Conservation (phyloP, 2,888 invertebrate species). For the Capitulum mitella region DNA sequence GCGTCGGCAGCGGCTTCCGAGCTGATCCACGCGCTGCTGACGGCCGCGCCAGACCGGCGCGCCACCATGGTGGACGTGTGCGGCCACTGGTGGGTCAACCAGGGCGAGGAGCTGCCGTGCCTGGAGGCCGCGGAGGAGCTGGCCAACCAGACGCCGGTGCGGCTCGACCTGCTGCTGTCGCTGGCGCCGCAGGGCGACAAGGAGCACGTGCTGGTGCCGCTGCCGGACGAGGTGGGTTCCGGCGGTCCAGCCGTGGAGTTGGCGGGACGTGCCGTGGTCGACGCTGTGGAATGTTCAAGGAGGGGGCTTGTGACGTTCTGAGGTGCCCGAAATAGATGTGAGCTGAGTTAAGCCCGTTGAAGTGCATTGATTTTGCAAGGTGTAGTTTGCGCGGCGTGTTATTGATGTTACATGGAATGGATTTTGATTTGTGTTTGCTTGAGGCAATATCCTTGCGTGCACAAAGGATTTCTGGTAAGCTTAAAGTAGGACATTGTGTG, state of each 20-base stretch:
- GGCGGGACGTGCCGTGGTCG: slow-evolving; percentile 74
- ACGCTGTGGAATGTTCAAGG: too few species aligned
- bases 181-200: slow-evolving; percentile 50
- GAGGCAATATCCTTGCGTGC: too few species aligned
- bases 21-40: slow-evolving; percentile 87
- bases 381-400: too few species aligned
- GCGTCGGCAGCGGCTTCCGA: slow-evolving; percentile 80
- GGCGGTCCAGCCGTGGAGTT: neutral
- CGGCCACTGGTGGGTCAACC: slow-evolving; percentile 95
- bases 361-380: too few species aligned
- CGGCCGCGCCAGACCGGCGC: slow-evolving; percentile 78
- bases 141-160: slow-evolving; percentile 82
- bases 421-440: too few species aligned
- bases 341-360: too few species aligned
- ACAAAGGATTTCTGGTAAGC: too few species aligned
- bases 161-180: slow-evolving; percentile 75
- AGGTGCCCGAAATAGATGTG: too few species aligned
- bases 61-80: slow-evolving; percentile 92
- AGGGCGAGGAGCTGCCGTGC: slow-evolving; percentile 70
- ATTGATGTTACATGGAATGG: too few species aligned
- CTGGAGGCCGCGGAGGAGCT: slow-evolving; percentile 76
- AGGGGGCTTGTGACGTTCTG: too few species aligned
- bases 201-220: slow-evolving; percentile 29
- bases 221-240: slow-evolving; percentile 25
- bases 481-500: too few species aligned